Base-by-base conservation (phyloP, 2,888 invertebrate genomes). In the Chalcosyrphus nemorum region DNA sequence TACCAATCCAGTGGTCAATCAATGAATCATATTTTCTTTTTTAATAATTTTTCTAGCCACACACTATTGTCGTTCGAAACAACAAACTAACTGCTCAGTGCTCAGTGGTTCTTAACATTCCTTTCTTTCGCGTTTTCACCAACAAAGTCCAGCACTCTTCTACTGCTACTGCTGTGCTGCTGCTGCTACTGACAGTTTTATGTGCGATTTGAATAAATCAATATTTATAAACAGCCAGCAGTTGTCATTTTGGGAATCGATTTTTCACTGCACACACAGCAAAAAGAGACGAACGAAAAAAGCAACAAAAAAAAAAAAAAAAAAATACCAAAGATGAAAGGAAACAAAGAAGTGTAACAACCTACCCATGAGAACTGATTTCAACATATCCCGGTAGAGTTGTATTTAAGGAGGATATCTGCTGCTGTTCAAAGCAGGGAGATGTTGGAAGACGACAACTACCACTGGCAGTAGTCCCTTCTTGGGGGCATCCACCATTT, bases 301-400 rank as follows among this genome's bases (percentile, higher is more conserved):
- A n/a, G n/a, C n/a, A n/a, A 9, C n/a, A 27, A 5, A 45, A 61
- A 68, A 72, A 17, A 21, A 47, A 24, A 24, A 43, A 35, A 45
- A 52, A 81, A 52, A 57, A 24, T 27, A 63, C 92, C 92, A 89
- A 92, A 92, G 89, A 63, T 54, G n/a, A 68, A 70, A 70, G 24
- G 68, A 78, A 84, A 80, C 74, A 78, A 84, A 80, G 80, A 80
- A 84, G 45, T 75, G 68, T 70, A 80, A 57, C 61, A 70, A 86
- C 84, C 68, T 88, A 88, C 88, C 88, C 88, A 76, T 87, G 81
- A 65, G 87, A 86, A 65, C 86, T 88, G 71, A 88, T 88, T 86
- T 88, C 88, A 63, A 88, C 88, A 86, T 88, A 88, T 86, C 87
- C 87, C 43, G 87, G 88, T 81, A 87, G 63, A 80, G 87, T 86